A percentile compares a stretch with the other conserved stretches of the same genome.
These are phyloP conservation scores for Cephus runcator DNA, from an alignment of 2,888 invertebrate genomes.

Conservation along the genomic window DNA sequence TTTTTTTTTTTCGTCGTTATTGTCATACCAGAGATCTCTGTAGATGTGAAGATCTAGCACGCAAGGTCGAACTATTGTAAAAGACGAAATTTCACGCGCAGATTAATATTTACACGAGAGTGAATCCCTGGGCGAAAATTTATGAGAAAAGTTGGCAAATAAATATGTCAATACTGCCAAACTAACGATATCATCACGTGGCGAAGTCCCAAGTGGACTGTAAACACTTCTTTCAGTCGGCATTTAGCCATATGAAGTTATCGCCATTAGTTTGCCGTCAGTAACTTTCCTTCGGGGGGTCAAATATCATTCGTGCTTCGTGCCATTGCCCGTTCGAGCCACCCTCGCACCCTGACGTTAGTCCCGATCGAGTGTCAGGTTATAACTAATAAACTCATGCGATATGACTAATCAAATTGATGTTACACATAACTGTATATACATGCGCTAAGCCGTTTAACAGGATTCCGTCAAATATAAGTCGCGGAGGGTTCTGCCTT, in stretches of 20 bases:
- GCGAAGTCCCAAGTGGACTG: not conserved
- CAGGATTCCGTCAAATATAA: conserved; percentile 16
- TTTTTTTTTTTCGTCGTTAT: not conserved
- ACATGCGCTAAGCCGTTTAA: conserved; percentile 12
- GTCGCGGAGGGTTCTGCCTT: conserved; percentile 21
- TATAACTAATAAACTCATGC: not conserved
- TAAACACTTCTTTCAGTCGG: not conserved
- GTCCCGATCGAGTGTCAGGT: not conserved
- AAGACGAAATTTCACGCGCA: not conserved
- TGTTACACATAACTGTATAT: not conserved
- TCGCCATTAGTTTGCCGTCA: not conserved
- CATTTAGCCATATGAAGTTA: not conserved
- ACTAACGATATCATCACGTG: not conserved
- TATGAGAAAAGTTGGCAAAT: not conserved
- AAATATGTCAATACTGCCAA: not conserved
- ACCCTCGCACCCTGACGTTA: not conserved
- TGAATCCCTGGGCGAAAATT: not conserved
- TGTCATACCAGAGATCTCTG: not conserved
- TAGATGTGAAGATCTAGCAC: not conserved
- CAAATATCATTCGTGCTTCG: not conserved
- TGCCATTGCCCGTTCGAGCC: not conserved
- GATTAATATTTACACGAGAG: not conserved
- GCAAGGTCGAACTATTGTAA: not conserved
- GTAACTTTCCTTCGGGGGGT: not conserved
- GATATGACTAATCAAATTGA: not conserved